These are phyloP conservation scores for Sylvilagus bachmani DNA, from an alignment of 2,113 vertebrate species.

Conservation along the genomic window DNA sequence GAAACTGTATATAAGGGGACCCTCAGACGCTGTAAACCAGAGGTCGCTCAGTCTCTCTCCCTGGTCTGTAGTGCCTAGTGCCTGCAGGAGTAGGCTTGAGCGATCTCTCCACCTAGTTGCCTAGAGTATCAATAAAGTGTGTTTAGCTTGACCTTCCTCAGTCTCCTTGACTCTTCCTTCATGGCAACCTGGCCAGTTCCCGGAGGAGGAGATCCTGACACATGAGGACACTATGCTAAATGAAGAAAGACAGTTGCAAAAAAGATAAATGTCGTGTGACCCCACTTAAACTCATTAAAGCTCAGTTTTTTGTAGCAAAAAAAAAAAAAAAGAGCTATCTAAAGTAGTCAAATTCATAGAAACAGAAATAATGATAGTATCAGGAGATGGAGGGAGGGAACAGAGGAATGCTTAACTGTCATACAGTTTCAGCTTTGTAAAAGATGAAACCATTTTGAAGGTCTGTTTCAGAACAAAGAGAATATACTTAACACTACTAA, in stretches of 20 bases:
- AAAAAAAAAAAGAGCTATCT: background rate
- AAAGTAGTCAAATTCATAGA: background rate
- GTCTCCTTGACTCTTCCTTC: too few relatives aligned
- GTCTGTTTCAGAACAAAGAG: background rate
- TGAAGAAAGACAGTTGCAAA: background rate
- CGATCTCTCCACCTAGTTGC: too few relatives aligned
- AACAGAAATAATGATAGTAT: background rate
- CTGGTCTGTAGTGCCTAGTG: too few relatives aligned
- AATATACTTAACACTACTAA: background rate
- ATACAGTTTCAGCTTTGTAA: background rate
- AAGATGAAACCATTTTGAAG: background rate
- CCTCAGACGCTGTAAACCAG: too few relatives aligned
- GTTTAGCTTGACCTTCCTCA: too few relatives aligned
- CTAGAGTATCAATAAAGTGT: too few relatives aligned
- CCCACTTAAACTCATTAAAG: background rate
- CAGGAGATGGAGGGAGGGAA: fast-evolving
- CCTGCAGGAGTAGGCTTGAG: too few relatives aligned
- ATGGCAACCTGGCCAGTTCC: too few relatives aligned
- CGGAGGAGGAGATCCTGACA: too few relatives aligned
- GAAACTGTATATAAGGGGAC: too few relatives aligned
- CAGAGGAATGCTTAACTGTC: background rate
- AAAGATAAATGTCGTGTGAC: background rate
- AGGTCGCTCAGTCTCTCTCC: too few relatives aligned
- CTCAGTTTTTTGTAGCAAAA: too few relatives aligned
- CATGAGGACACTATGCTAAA: background rate